Evolutionary conservation across 2,797 vertebrate species (phyloP), one percentile per base, ranked within the genome.

Genomic region (Pyrrhura leucotis): DNA sequence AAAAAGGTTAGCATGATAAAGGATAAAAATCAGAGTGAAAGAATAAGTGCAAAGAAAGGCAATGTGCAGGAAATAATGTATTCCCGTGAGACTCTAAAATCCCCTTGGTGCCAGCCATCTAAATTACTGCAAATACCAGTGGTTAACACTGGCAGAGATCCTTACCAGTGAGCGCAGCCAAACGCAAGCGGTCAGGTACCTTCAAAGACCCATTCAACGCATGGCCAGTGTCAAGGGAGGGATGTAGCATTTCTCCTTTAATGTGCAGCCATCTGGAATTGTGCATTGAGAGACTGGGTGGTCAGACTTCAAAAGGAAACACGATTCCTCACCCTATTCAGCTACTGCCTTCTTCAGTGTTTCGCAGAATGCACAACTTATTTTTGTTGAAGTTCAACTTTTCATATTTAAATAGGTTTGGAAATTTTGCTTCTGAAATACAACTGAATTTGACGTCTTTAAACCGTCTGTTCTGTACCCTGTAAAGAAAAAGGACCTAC

Each of bases 261-360:
- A 95, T 58, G 85, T 72, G 84, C 65, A 82, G 75, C 21, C 40
- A 85, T 83, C 87, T 54, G 80, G 73, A 90, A 75, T 12, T 7
- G 56, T 45, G 18, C 1, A 0, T 14, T 35, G 85, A 95, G 85
- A 95, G 53, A 44, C 50, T 59, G 91, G 89, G 92, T 90, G 93
- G 91, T 61, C 95, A 80, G 13, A 61, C 78, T 94, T 79, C 84
- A 93, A 44, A 84, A 63, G 22, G 72, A 93, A 95, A 90, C 0
- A 2, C 0, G 13, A 75, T 45, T 73, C 78, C 62, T 86, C 81
- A 48, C 44, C 67, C 80, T 71, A 5, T 45, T 77, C 90, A 86
- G 83, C 45, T n/a, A 31, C 35, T n/a, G 40, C 44, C 7, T 59
- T 95, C 82, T 72, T 48, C 72, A 31, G 22, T 19, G n/a, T 72